These are phyloP conservation scores for Microtus ochrogaster DNA, from an alignment of 2,113 vertebrate genomes.

Conservation along the genomic window DNA sequence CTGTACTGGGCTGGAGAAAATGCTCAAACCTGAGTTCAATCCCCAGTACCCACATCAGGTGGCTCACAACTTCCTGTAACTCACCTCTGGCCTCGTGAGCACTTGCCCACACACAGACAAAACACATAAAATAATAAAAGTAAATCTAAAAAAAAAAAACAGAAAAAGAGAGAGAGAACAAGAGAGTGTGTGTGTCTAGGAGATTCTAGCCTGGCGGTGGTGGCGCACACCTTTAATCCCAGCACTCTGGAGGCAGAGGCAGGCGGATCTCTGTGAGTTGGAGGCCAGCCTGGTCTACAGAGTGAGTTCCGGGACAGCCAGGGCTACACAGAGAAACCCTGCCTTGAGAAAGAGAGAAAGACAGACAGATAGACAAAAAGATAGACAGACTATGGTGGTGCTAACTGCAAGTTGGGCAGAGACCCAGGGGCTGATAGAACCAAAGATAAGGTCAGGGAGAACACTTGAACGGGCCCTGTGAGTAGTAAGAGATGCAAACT, in stretches of 20 bases:
- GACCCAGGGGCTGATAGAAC: neutral
- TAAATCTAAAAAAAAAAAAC: neutral
- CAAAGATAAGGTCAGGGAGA: neutral
- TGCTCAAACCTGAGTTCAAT: neutral
- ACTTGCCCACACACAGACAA: neutral
- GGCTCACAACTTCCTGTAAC: neutral
- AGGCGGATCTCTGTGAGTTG: too few relatives aligned
- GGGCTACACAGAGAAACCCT: too few relatives aligned
- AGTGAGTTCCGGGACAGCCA: too few relatives aligned
- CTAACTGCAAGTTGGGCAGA: neutral
- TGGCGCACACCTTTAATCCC: too few relatives aligned
- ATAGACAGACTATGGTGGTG: neutral
- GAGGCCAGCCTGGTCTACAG: too few relatives aligned
- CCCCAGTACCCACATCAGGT: neutral
- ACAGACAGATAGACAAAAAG: neutral
- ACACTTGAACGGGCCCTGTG: neutral
- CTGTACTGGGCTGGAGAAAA: neutral
- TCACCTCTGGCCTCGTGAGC: neutral
- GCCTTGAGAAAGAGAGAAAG: neutral
- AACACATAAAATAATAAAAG: neutral
- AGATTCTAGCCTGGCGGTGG: too few relatives aligned
- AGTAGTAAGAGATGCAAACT: neutral
- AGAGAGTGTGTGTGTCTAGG: too few relatives aligned
- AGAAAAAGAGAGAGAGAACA: neutral
- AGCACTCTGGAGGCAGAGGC: too few relatives aligned